Percentiles rank a stretch among this genome's conserved stretches.
Evolutionary conservation across 2,888 invertebrate genomes (phyloP).

Genomic region (Phasia obesa): DNA sequence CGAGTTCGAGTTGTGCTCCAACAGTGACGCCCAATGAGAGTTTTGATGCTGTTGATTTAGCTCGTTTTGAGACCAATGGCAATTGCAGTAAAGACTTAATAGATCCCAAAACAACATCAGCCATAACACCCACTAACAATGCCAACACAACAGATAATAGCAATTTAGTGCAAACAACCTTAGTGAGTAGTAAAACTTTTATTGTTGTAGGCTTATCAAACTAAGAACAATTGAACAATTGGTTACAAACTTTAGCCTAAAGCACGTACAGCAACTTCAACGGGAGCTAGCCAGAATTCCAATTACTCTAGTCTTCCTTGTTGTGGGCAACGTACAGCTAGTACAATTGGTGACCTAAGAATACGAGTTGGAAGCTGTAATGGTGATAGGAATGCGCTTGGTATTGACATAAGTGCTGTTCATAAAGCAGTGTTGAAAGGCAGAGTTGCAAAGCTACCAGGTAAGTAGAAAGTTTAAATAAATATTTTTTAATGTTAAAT

Average conservation of each 20-base stretch:
- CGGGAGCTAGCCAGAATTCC: conserved; percentile 78
- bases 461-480: conserved; percentile 69
- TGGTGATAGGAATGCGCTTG: conserved; percentile 81
- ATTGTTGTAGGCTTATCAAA: not conserved
- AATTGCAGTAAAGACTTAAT: conserved; percentile 54
- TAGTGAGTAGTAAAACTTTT: conserved; percentile 67
- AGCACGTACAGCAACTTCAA: conserved; percentile 76
- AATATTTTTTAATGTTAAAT: not conserved
- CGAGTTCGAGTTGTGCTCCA: conserved; percentile 69
- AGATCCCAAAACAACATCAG: conserved; percentile 26
- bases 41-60: conserved; percentile 77
- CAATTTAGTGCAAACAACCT: conserved; percentile 73
- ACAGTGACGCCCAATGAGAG: conserved; percentile 73
- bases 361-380: conserved; percentile 78
- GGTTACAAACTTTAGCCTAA: conserved; percentile 78
- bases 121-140: conserved; percentile 67
- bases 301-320: conserved; percentile 83
- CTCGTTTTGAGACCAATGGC: conserved; percentile 61
- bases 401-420: conserved; percentile 82
- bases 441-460: conserved; percentile 81
- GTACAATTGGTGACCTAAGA: conserved; percentile 71
- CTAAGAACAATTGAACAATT: conserved; percentile 3
- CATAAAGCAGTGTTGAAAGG: conserved; percentile 82
- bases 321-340: conserved; percentile 76
- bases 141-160: conserved; percentile 58